Conservation (phyloP, 2,113 vertebrate species). For the Oceanodroma tethys region DNA sequence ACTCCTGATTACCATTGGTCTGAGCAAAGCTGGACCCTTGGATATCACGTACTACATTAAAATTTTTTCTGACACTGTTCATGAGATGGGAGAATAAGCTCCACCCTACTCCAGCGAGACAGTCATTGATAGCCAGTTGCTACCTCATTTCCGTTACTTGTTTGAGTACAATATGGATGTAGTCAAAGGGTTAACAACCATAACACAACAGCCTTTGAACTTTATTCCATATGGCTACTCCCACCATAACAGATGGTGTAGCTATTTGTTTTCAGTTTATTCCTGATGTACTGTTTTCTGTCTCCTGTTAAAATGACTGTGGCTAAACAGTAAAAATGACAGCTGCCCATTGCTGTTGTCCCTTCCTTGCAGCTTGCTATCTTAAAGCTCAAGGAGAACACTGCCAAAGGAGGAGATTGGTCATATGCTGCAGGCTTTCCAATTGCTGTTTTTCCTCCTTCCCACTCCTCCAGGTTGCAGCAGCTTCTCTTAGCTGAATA, state of each 20-base stretch:
- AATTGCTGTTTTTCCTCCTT: background rate
- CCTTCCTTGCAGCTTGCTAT: background rate
- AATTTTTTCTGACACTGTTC: fast-evolving
- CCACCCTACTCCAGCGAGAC: background rate
- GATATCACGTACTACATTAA: fast-evolving
- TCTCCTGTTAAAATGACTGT: background rate
- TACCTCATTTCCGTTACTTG: background rate
- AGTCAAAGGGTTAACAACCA: background rate
- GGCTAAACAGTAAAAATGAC: slow-evolving; percentile 19
- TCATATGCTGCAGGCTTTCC: slow-evolving; percentile 23
- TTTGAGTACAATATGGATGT: background rate
- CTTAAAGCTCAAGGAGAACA: background rate
- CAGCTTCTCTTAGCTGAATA: background rate
- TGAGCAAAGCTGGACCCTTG: background rate
- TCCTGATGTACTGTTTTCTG: slow-evolving; percentile 20
- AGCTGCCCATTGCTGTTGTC: slow-evolving; percentile 36
- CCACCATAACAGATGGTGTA: slow-evolving; percentile 49
- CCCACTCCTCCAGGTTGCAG: background rate
- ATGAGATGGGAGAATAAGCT: background rate
- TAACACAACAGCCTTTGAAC: slow-evolving; percentile 3
- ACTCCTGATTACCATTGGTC: background rate
- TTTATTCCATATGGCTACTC: slow-evolving; percentile 48
- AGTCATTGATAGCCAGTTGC: background rate
- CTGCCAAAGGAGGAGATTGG: background rate
- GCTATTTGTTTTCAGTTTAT: slow-evolving; percentile 14